These are phyloP conservation scores for Himantopus leucocephalus DNA, from an alignment of 2,113 vertebrate species.

Conservation along the genomic window DNA sequence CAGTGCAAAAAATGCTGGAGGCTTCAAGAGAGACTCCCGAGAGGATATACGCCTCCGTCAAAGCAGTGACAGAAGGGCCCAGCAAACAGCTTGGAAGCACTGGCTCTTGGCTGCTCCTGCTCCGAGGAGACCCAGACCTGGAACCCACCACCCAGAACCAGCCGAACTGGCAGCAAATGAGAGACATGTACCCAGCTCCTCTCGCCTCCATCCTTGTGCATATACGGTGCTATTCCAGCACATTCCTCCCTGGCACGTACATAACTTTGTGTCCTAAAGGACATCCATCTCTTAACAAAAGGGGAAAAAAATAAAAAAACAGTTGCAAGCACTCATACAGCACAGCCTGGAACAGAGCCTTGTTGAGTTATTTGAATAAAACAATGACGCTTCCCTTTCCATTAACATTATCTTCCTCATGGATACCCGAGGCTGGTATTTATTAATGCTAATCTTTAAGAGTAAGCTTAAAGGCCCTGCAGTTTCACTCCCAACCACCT, in stretches of 20 bases:
- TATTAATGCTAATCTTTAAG: not conserved
- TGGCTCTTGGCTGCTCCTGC: not conserved
- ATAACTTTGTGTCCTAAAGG: not conserved
- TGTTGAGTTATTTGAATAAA: not conserved
- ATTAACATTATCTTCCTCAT: not conserved
- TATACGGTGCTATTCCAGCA: not conserved
- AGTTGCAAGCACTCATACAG: not conserved
- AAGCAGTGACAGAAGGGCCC: not conserved
- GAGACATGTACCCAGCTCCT: not conserved
- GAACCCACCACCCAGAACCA: not conserved
- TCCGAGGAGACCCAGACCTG: not conserved
- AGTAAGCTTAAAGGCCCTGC: not conserved
- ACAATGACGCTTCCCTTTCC: not conserved
- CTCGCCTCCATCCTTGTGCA: fast-evolving
- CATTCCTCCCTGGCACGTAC: not conserved
- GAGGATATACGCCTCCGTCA: not conserved
- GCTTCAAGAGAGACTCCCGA: not conserved
- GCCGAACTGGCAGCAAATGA: not conserved
- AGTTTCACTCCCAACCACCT: not conserved
- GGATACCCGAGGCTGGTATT: not conserved
- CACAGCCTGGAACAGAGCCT: not conserved
- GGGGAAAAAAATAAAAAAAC: not conserved
- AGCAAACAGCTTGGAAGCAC: not conserved
- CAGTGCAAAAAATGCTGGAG: not conserved
- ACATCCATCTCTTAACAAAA: not conserved